These are phyloP conservation scores for Cremastobaeus sp. DNA, from an alignment of 2,888 invertebrate species.

Conservation along the genomic window DNA sequence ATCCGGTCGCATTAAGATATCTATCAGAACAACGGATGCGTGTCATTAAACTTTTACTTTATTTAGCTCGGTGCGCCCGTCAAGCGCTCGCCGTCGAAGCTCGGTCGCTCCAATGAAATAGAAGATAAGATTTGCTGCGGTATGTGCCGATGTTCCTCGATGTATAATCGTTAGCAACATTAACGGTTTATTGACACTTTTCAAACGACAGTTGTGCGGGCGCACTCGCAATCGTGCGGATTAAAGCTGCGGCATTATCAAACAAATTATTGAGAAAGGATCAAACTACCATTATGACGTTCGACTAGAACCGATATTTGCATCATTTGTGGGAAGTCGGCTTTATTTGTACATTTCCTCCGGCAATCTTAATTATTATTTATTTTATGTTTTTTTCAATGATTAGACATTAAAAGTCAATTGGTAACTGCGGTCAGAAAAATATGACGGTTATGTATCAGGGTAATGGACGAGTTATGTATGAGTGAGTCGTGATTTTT, in stretches of 20 bases:
- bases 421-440: slow-evolving; percentile 34
- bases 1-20: slow-evolving; percentile 78
- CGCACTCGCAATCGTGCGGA: slow-evolving; percentile 28
- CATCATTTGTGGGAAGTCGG: slow-evolving; percentile 27
- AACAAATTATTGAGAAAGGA: slow-evolving; percentile 37
- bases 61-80: slow-evolving; percentile 69
- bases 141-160: slow-evolving; percentile 56
- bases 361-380: slow-evolving; percentile 29
- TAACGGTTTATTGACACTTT: slow-evolving; percentile 61
- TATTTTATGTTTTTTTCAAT: slow-evolving; percentile 37
- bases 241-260: slow-evolving; percentile 38
- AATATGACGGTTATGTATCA: slow-evolving; percentile 28
- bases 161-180: slow-evolving; percentile 60
- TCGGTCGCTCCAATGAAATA: slow-evolving; percentile 59
- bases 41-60: slow-evolving; percentile 77
- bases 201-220: slow-evolving; percentile 45
- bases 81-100: slow-evolving; percentile 56
- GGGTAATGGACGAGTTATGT: no score
- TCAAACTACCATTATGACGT: slow-evolving; percentile 43
- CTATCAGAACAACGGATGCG: slow-evolving; percentile 77
- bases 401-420: slow-evolving; percentile 42
- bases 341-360: slow-evolving; percentile 32
- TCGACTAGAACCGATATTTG: slow-evolving; percentile 34
- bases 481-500: no score
- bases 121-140: slow-evolving; percentile 60